Conservation (phyloP, 2,113 vertebrate species). For the Illadopsis cleaveri region DNA sequence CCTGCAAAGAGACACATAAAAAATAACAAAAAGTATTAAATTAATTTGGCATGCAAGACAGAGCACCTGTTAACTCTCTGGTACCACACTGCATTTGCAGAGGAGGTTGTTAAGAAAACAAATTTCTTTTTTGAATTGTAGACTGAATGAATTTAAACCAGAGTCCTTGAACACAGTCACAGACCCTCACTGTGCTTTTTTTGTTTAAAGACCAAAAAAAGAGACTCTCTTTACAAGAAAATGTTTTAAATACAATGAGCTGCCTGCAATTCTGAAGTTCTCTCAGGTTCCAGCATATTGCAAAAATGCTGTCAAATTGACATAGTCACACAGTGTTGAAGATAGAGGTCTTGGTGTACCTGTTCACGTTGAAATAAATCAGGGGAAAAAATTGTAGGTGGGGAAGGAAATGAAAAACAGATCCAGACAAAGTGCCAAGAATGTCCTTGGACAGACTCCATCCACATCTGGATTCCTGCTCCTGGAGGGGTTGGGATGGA, state of each 20-base stretch:
- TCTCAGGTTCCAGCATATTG: background rate
- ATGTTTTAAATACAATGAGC: background rate
- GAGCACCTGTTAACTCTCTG: conserved; percentile 20
- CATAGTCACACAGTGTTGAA: background rate
- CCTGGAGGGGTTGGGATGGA: background rate
- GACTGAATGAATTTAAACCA: conserved; percentile 45
- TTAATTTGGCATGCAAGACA: conserved; percentile 32
- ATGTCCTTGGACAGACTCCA: background rate
- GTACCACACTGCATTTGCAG: conserved; percentile 16
- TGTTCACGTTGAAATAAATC: background rate
- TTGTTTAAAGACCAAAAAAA: conserved; percentile 32
- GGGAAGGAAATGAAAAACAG: background rate
- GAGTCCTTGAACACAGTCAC: conserved; percentile 11
- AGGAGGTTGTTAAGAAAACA: conserved; percentile 53
- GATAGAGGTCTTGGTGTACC: background rate
- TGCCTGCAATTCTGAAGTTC: background rate
- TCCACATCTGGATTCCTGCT: background rate
- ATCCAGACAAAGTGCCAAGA: background rate
- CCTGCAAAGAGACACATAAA: background rate
- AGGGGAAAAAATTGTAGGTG: background rate
- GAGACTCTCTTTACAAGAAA: background rate
- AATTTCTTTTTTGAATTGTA: conserved; percentile 51
- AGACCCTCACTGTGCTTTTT: background rate
- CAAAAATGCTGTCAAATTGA: background rate
- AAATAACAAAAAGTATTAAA: background rate